Conservation (phyloP, 1,140 invertebrate genomes). For the Thaumatotibia leucotreta region DNA sequence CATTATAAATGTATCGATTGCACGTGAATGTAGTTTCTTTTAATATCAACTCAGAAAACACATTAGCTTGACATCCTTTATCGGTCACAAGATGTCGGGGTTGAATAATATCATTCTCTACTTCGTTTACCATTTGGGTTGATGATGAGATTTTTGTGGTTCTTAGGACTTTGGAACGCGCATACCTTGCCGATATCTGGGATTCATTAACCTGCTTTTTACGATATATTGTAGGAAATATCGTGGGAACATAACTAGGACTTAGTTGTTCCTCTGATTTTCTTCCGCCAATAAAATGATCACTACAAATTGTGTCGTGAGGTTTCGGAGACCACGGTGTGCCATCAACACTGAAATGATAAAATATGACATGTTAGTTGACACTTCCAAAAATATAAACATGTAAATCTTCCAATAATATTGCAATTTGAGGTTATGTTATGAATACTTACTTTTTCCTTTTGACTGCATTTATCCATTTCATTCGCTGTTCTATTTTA, state of each 20-base stretch:
- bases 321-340: conserved; percentile 21
- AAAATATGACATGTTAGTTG: background rate
- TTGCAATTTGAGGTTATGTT: background rate
- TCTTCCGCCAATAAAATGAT: conserved; percentile 24
- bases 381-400: background rate
- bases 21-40: background rate
- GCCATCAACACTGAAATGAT: conserved; percentile 19
- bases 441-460: background rate
- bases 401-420: background rate
- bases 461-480: background rate
- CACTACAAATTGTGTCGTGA: conserved; percentile 23
- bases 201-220: background rate
- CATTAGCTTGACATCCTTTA: background rate
- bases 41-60: too few relatives aligned
- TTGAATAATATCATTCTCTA: background rate
- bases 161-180: background rate
- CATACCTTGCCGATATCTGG: background rate
- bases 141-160: too few relatives aligned
- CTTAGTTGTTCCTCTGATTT: conserved; percentile 21
- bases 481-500: background rate
- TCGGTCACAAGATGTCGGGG: background rate
- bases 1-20: background rate
- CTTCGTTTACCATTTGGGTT: background rate
- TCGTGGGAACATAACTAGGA: conserved; percentile 22
- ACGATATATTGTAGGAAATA: background rate